Base-by-base conservation (phyloP, 1,140 invertebrate genomes). In the Cyphomyrmex costatus region DNA sequence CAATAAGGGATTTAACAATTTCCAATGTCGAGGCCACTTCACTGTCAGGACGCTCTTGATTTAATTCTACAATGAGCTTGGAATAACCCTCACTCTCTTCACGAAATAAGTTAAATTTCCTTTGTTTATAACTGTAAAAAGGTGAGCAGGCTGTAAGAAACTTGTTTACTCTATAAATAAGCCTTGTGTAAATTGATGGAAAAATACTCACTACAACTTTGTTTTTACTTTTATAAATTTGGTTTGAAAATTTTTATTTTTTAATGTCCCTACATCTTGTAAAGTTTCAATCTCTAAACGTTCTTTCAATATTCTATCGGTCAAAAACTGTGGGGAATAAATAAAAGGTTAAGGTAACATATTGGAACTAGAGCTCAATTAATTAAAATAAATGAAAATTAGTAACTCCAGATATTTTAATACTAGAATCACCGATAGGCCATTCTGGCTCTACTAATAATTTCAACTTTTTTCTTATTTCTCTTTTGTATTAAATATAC, bases 31-130 rank as follows among this genome's bases (percentile, higher is more conserved):
- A 96, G 94, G 92, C 93, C 58, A 95, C 95, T 77, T 96, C 94
- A 86, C 96, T 96, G 93, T 97, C 97, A 58, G 96, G 96, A 89
- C 98, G 96, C 92, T 98, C 97, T 94, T 98, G 98, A 96, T 98
- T 99, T 79, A 99, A 95, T 96, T 99, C 99, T n/a, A 98, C 97
- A 56, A 99, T 97, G 7, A 99, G 96, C 95, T 99, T 99, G 5
- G 99, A 98, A 95, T 99, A 99, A 5, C 99, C 99, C 97, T 99
- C 99, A 96, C 98, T 99, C 95, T 99, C 99, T 96, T 99, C 99
- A 71, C 99, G 96, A 92, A 99, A 98, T 84, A 99, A 96, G 96
- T 99, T 99, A 94, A 99, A 99, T 93, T 99, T 99, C 89, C 99
- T 97, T 94, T 99, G 99, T 94, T 99, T 99, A 94, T 99, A 99